phyloP scores from a whole-genome alignment of 2,113 vertebrate species.

The Nerophis ophidion region DNA sequence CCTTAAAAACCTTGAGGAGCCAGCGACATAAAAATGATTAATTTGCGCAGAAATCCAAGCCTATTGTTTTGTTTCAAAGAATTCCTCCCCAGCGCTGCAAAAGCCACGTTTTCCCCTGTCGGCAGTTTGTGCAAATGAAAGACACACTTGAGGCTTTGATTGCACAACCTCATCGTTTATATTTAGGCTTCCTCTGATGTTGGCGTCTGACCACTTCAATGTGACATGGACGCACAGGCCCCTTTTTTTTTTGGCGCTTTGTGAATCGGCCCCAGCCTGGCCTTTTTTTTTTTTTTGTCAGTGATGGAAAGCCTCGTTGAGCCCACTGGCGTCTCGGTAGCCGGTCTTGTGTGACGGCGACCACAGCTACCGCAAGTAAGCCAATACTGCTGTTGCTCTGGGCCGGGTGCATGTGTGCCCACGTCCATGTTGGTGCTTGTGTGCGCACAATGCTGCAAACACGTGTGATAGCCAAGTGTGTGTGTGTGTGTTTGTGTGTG shows the following conservation, averaged over 20 bases:
- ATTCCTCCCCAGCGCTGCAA: constrained; percentile 10
- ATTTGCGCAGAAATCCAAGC: constrained; percentile 18
- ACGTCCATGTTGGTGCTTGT: neutral
- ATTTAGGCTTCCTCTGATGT: constrained; percentile 37
- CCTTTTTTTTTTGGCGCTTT: constrained; percentile 37
- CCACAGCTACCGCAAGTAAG: constrained; percentile 60
- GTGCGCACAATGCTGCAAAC: constrained; percentile 8
- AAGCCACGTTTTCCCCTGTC: constrained; percentile 8
- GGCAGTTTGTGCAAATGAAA: constrained; percentile 26
- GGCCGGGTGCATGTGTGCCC: neutral
- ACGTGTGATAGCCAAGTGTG: neutral
- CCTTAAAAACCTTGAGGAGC: too few relatives aligned
- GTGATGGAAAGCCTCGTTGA: constrained; percentile 29
- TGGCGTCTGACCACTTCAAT: constrained; percentile 47
- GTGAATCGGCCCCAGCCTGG: constrained; percentile 31
- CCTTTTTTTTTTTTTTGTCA: constrained; percentile 27
- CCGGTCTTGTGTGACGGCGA: constrained; percentile 58
- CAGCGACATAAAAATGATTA: constrained; percentile 7
- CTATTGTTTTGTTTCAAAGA: constrained; percentile 10
- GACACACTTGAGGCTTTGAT: constrained; percentile 20
- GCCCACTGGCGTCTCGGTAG: constrained; percentile 52
- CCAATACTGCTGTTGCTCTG: constrained; percentile 40
- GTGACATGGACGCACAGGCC: constrained; percentile 46
- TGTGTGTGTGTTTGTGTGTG: constrained; percentile 1
- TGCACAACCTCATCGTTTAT: constrained; percentile 20